A percentile compares a stretch with the other conserved stretches of the same genome.
Conservation (phyloP, 2,888 invertebrate genomes). For the Meteorus colon region DNA sequence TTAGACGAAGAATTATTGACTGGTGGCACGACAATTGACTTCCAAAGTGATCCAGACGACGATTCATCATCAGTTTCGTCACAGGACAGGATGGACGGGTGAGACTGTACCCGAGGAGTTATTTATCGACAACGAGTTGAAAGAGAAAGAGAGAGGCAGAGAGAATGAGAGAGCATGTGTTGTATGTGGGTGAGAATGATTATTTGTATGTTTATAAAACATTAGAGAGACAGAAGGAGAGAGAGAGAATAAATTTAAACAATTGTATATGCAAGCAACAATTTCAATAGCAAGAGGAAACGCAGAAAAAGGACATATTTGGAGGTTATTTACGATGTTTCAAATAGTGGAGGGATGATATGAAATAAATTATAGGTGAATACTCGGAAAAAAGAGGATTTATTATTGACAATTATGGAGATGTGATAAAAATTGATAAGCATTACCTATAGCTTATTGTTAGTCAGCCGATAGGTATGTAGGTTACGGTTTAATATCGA, state of each 20-base stretch:
- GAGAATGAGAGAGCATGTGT: conserved; percentile 14
- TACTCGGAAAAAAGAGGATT: not conserved
- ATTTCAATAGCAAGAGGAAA: not conserved
- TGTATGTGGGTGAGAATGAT: conserved; percentile 5
- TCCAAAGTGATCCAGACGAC: conserved; percentile 14
- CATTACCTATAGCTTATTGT: too few relatives aligned
- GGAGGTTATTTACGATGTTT: conserved; percentile 15
- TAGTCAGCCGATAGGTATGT: not conserved
- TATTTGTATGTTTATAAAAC: not conserved
- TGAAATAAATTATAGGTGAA: not conserved
- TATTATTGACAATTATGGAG: not conserved
- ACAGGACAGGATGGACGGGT: conserved; percentile 69
- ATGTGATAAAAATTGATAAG: not conserved
- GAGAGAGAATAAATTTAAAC: not conserved
- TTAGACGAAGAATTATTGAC: conserved; percentile 21
- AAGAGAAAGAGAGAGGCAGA: conserved; percentile 18
- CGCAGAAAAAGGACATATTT: not conserved
- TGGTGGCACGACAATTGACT: conserved; percentile 19
- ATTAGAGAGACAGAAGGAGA: conserved; percentile 1
- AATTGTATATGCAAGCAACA: not conserved
- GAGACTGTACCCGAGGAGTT: conserved; percentile 57
- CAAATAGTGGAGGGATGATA: not conserved
- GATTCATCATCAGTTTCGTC: conserved; percentile 35
- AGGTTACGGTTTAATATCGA: not conserved
- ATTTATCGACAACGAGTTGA: conserved; percentile 55